Percentiles rank a stretch among this genome's conserved stretches.
phyloP scores from a whole-genome alignment of 2,113 vertebrate species.

The Melierax canorus region DNA sequence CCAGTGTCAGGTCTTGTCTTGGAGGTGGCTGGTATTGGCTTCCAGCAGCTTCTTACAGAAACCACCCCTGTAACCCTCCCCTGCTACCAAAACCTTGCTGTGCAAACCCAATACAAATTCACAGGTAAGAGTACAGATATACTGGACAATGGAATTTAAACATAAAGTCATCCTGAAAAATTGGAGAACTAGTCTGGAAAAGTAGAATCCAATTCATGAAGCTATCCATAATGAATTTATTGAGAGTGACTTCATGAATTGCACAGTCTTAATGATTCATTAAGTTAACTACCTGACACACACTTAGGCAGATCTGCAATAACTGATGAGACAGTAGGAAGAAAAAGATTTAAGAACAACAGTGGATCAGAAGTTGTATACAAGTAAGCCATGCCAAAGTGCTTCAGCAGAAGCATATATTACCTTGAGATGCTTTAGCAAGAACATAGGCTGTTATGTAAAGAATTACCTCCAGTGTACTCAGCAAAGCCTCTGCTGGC shows the following conservation, averaged over 20 bases:
- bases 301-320: not conserved
- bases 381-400: not conserved
- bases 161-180: not conserved
- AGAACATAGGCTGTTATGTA: not conserved
- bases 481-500: not conserved
- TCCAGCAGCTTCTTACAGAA: not conserved
- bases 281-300: not conserved
- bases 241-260: not conserved
- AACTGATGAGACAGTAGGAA: not conserved
- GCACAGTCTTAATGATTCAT: not conserved
- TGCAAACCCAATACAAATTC: not conserved
- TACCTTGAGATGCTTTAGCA: not conserved
- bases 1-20: fast-evolving
- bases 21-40: not conserved
- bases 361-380: not conserved
- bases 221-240: not conserved
- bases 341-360: not conserved
- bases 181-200: not conserved
- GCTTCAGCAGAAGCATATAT: not conserved
- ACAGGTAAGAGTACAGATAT: not conserved
- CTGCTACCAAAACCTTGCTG: not conserved
- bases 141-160: not conserved
- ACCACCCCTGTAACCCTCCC: not conserved
- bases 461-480: not conserved
- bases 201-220: not conserved